phyloP scores from a whole-genome alignment of 2,113 vertebrate genomes.

The Uropsilus gracilis region DNA sequence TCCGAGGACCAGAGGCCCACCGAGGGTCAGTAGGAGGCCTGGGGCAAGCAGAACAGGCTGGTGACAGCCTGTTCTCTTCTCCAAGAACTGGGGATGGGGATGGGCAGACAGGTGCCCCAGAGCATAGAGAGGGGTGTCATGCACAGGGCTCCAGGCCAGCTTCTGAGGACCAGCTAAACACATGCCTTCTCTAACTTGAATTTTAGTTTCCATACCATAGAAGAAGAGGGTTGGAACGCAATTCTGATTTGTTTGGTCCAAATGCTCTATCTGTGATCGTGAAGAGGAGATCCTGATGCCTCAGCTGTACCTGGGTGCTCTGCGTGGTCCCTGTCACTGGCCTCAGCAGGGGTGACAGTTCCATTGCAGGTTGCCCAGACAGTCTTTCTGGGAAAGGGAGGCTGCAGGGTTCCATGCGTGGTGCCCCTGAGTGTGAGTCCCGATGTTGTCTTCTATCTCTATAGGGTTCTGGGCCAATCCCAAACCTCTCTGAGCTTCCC shows the following conservation, averaged over 20 bases:
- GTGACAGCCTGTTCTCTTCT: neutral
- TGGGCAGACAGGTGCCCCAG: too few relatives aligned
- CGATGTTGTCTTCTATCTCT: neutral
- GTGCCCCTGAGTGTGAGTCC: neutral
- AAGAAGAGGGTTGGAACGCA: neutral
- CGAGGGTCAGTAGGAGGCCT: neutral
- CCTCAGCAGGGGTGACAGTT: neutral
- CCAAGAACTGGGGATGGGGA: neutral
- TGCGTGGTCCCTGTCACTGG: accelerated
- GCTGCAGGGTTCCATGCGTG: neutral
- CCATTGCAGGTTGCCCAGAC: neutral
- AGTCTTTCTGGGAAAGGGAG: neutral
- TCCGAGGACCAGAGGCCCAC: slow-evolving; percentile 27
- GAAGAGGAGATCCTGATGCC: neutral
- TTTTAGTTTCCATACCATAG: neutral
- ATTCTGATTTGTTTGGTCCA: neutral
- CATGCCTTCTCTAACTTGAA: neutral
- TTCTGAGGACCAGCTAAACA: neutral
- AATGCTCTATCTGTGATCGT: neutral
- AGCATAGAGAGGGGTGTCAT: neutral
- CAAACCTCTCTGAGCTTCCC: neutral
- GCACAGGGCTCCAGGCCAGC: neutral
- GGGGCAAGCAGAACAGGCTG: neutral
- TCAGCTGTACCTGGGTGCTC: neutral
- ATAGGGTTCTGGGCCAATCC: neutral